Evolutionary conservation across 2,888 invertebrate genomes (phyloP), one percentile per base, ranked within the genome.

Genomic region (Lasioglossum lativentre): DNA sequence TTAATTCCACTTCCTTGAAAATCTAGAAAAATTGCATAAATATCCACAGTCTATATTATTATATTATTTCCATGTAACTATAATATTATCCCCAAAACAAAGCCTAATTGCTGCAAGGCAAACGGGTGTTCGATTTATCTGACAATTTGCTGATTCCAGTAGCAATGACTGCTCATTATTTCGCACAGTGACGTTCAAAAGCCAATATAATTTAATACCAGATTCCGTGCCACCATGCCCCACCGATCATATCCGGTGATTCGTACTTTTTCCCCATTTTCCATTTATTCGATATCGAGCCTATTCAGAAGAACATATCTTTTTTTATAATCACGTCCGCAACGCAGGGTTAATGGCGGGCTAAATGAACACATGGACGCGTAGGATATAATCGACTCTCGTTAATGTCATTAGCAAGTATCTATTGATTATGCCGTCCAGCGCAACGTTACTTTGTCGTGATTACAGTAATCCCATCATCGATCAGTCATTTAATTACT

Each of bases 401-500:
- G 88, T 88, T 87, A 82, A 89, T 89, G 88, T 90, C 90, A 91
- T 93, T 92, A 93, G 86, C 88, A 83, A 79, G 86, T 91, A 86
- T 89, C 90, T 88, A 91, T 91, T 92, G 91, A 93, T 93, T 91
- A 92, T 90, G 89, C 86, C 88, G 90, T 85, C 87, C 89, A 85
- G 80, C 83, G 86, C 78, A 82, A 88, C 89, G 88, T 93, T 93
- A 92, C 92, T 93, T 91, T 89, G 80, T 90, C 86, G 91, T 93
- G 93, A 93, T 93, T 91, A 92, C 89, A 91, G 90, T 91, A 92
- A 93, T 92, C 89, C 89, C 86, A 85, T 86, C 83, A 88, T 90
- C 89, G 89, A 92, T 92, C 88, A 91, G 89, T 91, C 91, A 92
- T 92, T 92, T 90, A 93, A 93, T 93, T 92, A 93, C 89, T 78